phyloP scores from a whole-genome alignment of 2,797 vertebrate genomes.

The Bovichtus variegatus region DNA sequence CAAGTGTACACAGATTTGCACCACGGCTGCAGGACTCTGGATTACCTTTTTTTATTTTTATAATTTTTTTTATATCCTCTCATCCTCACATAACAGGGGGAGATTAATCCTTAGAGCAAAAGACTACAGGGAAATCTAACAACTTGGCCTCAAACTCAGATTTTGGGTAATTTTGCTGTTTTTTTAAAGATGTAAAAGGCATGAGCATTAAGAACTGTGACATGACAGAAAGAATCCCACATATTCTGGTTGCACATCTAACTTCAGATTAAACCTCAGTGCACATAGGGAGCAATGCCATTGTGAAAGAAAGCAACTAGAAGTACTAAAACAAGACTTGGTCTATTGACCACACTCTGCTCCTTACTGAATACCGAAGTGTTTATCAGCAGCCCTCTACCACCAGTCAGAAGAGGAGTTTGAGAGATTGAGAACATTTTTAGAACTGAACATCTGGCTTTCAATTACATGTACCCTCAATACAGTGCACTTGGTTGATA shows the following conservation, averaged over 20 bases:
- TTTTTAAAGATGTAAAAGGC: not conserved
- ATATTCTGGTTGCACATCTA: not conserved
- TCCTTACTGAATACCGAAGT: not conserved
- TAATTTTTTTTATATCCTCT: slow-evolving; percentile 22
- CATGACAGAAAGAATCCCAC: not conserved
- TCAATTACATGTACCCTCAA: not conserved
- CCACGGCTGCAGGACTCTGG: slow-evolving; percentile 11
- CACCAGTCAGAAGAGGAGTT: not conserved
- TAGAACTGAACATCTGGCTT: not conserved
- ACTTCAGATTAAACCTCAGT: not conserved
- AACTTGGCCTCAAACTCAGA: too few relatives aligned
- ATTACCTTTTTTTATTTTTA: too few relatives aligned
- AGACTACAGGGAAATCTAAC: slow-evolving; percentile 5
- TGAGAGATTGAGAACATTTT: not conserved
- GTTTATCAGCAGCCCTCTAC: not conserved
- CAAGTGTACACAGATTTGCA: slow-evolving; percentile 30
- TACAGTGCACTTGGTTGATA: slow-evolving; percentile 3
- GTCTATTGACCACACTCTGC: not conserved
- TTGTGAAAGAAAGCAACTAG: not conserved
- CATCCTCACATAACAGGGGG: slow-evolving; percentile 10
- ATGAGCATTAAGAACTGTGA: slow-evolving; percentile 1
- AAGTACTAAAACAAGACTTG: not conserved
- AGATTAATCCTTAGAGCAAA: slow-evolving; percentile 26
- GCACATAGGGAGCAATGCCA: not conserved
- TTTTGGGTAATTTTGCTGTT: not conserved